Evolutionary conservation across 1,140 invertebrate genomes (phyloP), one percentile per base, ranked within the genome.

Genomic region (Pygmarrhopalites habei): DNA sequence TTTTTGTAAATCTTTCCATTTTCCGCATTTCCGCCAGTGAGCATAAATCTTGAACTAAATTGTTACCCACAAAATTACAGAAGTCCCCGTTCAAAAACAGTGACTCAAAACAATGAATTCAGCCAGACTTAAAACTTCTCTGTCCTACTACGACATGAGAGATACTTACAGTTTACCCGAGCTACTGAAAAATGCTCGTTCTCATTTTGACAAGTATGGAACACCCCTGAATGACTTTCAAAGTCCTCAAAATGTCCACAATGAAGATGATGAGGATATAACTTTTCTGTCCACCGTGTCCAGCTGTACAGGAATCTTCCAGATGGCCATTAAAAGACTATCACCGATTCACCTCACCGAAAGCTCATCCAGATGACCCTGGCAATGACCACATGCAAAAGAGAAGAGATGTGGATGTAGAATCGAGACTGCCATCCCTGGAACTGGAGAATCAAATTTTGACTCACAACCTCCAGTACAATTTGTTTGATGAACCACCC

Each of bases 81-180:
- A n/a, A n/a, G n/a, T n/a, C n/a, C n/a, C n/a, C n/a, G n/a, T n/a
- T n/a, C n/a, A n/a, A n/a, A n/a, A n/a, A n/a, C n/a, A n/a, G n/a
- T n/a, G n/a, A n/a, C n/a, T n/a, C n/a, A 39, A 39, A 17, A 17
- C 7, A 39, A 39, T 39, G 35, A 39, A 39, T 17, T 39, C 17
- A 7, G n/a, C 15, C 1, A 21, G 57, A 1, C 1, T 58, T 7
- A 58, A 58, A 25, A 28, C 57, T 14, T 35, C 39, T 26, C 41
- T 12, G 10, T 15, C 19, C 17, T 46, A n/a, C 43, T 58, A 44
- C 17, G n/a, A 26, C 5, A 21, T 15, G 29, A 58, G 17, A 14
- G 57, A 58, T n/a, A 25, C 23, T 29, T 58, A 58, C 10, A 41
- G 43, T 46, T n/a, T 58, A 10, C 57, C 57, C 19, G 39, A 43